Conservation (phyloP, 2,797 vertebrate genomes). For the Vireo griseus region DNA sequence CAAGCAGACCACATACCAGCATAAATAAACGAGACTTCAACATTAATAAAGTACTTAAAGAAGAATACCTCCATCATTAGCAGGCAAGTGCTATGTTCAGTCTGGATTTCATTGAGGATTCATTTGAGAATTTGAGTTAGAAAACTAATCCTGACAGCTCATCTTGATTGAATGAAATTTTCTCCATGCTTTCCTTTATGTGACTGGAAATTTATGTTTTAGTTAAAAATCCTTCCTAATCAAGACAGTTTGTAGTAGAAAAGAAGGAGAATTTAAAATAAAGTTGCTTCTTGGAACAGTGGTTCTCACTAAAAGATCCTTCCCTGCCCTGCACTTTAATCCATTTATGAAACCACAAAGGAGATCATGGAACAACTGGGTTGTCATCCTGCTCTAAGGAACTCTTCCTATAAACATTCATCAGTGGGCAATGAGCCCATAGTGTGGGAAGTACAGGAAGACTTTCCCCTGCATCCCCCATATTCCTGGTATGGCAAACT, state of each 20-base stretch:
- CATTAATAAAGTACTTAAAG: neutral
- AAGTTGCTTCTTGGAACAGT: neutral
- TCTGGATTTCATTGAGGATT: neutral
- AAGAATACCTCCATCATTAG: neutral
- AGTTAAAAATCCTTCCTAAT: neutral
- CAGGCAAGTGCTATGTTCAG: neutral
- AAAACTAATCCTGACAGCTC: neutral
- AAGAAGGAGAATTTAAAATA: neutral
- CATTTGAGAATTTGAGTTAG: neutral
- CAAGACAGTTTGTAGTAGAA: neutral
- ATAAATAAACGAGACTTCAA: neutral
- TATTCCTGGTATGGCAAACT: neutral
- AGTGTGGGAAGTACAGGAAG: neutral
- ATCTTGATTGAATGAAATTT: neutral
- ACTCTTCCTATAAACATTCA: neutral
- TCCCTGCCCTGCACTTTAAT: neutral
- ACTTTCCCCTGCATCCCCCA: rapidly evolving
- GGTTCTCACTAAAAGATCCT: neutral
- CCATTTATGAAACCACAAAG: neutral
- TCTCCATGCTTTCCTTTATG: neutral
- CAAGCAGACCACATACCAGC: neutral
- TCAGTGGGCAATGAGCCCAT: neutral
- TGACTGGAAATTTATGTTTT: neutral
- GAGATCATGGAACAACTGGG: neutral
- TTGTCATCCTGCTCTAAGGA: neutral